Conservation (phyloP, 2,888 invertebrate genomes). For the Brachynemurus nebulosus region DNA sequence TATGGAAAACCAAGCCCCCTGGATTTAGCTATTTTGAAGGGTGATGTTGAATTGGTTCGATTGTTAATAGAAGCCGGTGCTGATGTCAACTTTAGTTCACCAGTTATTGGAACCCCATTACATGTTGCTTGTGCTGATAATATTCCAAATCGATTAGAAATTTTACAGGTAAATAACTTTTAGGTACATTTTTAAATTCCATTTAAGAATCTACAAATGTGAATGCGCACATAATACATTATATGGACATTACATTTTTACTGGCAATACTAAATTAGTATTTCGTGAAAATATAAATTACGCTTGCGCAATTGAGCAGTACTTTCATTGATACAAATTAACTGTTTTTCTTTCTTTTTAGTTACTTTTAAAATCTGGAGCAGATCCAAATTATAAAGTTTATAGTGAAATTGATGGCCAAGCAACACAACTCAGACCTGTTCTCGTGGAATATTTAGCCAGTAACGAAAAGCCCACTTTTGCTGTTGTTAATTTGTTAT, state of each 20-base stretch:
- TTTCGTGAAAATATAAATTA: too few species aligned
- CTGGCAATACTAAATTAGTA: too few species aligned
- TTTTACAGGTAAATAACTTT: conserved; percentile 24
- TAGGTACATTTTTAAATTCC: neutral
- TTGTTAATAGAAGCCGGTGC: conserved; percentile 60
- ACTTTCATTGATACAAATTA: too few species aligned
- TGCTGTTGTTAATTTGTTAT: conserved; percentile 50
- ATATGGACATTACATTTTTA: too few species aligned
- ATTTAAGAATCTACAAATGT: neutral
- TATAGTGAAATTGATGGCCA: conserved; percentile 60
- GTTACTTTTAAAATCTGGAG: conserved; percentile 56
- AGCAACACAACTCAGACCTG: conserved; percentile 50
- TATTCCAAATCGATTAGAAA: conserved; percentile 48
- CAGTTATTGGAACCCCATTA: conserved; percentile 66
- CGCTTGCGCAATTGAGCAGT: too few species aligned
- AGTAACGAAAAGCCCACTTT: conserved; percentile 54
- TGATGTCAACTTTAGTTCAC: conserved; percentile 64
- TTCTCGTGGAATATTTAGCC: conserved; percentile 70
- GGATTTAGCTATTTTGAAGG: conserved; percentile 73
- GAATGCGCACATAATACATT: neutral
- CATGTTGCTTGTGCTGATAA: conserved; percentile 74
- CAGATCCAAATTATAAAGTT: conserved; percentile 62
- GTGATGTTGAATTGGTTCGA: conserved; percentile 57
- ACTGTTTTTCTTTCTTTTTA: conserved; percentile 21
- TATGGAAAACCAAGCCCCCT: conserved; percentile 55